Conservation (phyloP, 2,888 invertebrate genomes). For the Fabriciana adippe region DNA sequence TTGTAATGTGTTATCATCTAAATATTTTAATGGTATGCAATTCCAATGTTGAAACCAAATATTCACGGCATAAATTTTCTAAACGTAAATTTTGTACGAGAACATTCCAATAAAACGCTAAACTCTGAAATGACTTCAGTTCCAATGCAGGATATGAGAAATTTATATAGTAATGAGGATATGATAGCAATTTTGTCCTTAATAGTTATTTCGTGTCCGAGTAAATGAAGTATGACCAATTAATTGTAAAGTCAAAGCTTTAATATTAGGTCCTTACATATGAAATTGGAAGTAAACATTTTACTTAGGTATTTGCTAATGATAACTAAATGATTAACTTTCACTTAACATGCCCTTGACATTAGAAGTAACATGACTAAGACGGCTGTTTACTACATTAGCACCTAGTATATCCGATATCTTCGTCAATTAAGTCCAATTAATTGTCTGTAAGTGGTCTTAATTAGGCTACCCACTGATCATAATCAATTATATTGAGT, state of each 20-base stretch:
- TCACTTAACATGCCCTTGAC: too few relatives aligned
- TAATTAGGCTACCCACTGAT: constrained; percentile 27
- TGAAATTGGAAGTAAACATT: too few relatives aligned
- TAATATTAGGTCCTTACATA: too few relatives aligned
- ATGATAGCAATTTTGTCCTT: constrained; percentile 2
- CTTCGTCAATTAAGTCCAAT: constrained; percentile 21
- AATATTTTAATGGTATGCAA: too few relatives aligned
- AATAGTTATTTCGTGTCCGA: neutral
- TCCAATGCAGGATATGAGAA: neutral
- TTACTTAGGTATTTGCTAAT: too few relatives aligned
- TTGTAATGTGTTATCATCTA: too few relatives aligned
- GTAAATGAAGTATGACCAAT: neutral
- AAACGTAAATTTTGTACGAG: too few relatives aligned
- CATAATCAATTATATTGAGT: constrained; percentile 20
- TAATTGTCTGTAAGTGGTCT: constrained; percentile 24
- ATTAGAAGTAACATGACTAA: neutral
- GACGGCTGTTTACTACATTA: neutral
- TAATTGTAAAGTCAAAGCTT: neutral
- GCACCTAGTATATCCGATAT: constrained; percentile 14
- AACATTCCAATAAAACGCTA: neutral
- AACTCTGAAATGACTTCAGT: neutral
- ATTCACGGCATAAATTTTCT: too few relatives aligned
- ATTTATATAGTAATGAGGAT: constrained; percentile 4
- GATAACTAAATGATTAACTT: too few relatives aligned
- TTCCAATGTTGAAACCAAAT: too few relatives aligned